These are phyloP conservation scores for Pachycephala philippinensis DNA, from an alignment of 2,113 vertebrate genomes.

Conservation along the genomic window DNA sequence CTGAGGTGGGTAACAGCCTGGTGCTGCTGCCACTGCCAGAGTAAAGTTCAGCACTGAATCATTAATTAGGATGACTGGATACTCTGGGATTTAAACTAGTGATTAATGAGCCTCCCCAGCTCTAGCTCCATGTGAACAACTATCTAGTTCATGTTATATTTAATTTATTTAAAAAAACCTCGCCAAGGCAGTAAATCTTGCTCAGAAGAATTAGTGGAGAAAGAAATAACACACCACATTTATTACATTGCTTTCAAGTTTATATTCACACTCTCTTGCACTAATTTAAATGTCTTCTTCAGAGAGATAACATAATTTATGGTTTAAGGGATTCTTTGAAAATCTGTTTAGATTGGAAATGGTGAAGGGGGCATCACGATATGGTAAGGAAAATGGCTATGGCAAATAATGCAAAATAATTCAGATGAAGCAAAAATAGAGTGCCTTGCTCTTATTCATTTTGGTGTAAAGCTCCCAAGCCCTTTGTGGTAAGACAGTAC, in stretches of 20 bases:
- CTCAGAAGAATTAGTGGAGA: constrained; percentile 43
- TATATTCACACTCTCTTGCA: background rate
- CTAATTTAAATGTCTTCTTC: constrained; percentile 22
- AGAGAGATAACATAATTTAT: background rate
- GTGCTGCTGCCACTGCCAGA: background rate
- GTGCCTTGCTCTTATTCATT: background rate
- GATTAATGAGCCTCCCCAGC: constrained; percentile 68
- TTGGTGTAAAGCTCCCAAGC: background rate
- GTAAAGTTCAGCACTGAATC: constrained; percentile 40
- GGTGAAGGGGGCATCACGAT: background rate
- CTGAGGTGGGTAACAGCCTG: background rate
- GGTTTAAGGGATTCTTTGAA: background rate
- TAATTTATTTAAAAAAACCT: constrained; percentile 55
- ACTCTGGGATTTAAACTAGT: constrained; percentile 60
- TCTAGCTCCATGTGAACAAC: constrained; percentile 29
- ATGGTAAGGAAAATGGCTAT: background rate
- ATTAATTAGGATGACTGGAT: constrained; percentile 65
- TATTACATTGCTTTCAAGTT: constrained; percentile 24
- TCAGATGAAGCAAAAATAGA: background rate
- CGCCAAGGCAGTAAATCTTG: constrained; percentile 22
- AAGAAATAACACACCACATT: constrained; percentile 43
- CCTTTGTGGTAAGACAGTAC: background rate
- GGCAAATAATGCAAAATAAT: background rate
- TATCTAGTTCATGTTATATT: constrained; percentile 51
- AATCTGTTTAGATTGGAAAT: background rate